Conservation (phyloP, 2,888 invertebrate species). For the Amblyteles armatorius region DNA sequence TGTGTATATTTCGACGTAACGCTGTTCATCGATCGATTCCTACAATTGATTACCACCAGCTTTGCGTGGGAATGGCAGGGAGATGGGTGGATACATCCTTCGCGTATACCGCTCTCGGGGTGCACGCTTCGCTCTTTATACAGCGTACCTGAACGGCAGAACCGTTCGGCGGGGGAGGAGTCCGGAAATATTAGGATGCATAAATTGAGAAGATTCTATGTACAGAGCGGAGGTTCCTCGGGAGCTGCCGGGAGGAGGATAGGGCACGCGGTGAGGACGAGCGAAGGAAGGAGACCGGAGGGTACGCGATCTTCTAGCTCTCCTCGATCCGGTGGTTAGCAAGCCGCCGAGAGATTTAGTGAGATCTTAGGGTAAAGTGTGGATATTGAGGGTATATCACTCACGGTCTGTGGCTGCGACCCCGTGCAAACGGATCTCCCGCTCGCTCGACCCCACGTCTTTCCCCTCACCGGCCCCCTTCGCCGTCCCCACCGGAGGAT, state of each 20-base stretch:
- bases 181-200: constrained; percentile 76
- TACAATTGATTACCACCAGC: background rate
- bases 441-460: constrained; percentile 41
- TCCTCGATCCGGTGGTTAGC: constrained; percentile 63
- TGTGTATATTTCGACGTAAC: background rate
- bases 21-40: constrained; percentile 1
- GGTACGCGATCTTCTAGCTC: constrained; percentile 41
- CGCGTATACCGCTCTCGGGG: background rate
- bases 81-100: constrained; percentile 1
- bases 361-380: constrained; percentile 82
- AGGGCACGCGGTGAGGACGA: constrained; percentile 27
- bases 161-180: background rate
- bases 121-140: constrained; percentile 20
- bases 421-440: constrained; percentile 59
- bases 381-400: constrained; percentile 83
- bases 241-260: background rate
- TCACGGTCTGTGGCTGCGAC: constrained; percentile 79
- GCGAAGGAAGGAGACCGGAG: constrained; percentile 65
- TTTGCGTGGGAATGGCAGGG: background rate
- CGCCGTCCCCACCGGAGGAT: constrained; percentile 6
- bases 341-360: constrained; percentile 79
- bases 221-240: constrained; percentile 61
- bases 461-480: constrained; percentile 14
- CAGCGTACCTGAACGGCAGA: constrained; percentile 6
- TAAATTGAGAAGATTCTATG: constrained; percentile 75